A percentile compares a stretch with the other conserved stretches of the same genome.
phyloP scores from a whole-genome alignment of 2,888 invertebrate species.

The Noctua fimbriata region DNA sequence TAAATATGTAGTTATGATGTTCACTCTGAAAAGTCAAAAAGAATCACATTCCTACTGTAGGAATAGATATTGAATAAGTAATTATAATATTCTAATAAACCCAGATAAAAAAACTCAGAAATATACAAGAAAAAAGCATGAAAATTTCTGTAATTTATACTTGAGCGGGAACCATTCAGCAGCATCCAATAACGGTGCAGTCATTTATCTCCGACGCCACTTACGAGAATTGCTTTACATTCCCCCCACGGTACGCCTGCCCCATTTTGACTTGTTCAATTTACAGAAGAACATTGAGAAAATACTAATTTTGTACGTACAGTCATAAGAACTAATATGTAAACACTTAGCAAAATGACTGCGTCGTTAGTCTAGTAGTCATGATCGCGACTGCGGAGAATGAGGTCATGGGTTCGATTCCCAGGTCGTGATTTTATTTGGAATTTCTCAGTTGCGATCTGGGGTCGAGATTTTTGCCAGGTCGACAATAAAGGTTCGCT shows the following conservation, averaged over 20 bases:
- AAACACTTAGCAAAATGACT: not conserved
- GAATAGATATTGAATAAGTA: not conserved
- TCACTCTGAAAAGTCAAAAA: not conserved
- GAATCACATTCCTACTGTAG: not conserved
- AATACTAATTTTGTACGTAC: conserved; percentile 18
- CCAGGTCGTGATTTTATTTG: not conserved
- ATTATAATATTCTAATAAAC: not conserved
- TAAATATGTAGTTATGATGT: not conserved
- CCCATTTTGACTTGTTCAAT: conserved; percentile 35
- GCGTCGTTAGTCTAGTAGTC: too few species aligned
- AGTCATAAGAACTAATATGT: not conserved
- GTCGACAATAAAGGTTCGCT: not conserved
- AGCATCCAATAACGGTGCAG: conserved; percentile 32
- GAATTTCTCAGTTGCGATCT: not conserved
- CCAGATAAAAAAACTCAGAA: not conserved
- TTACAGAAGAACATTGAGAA: conserved; percentile 25
- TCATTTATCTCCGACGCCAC: conserved; percentile 50
- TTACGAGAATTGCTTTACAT: conserved; percentile 44
- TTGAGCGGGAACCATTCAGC: not conserved
- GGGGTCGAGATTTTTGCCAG: not conserved
- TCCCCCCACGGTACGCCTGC: conserved; percentile 22
- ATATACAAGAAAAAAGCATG: not conserved
- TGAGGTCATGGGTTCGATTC: not conserved
- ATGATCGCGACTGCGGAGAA: too few species aligned
- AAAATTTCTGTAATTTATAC: conserved; percentile 8